Evolutionary conservation across 1,140 invertebrate genomes (phyloP), one percentile per base, ranked within the genome.

Genomic region (Aphidius ervi): DNA sequence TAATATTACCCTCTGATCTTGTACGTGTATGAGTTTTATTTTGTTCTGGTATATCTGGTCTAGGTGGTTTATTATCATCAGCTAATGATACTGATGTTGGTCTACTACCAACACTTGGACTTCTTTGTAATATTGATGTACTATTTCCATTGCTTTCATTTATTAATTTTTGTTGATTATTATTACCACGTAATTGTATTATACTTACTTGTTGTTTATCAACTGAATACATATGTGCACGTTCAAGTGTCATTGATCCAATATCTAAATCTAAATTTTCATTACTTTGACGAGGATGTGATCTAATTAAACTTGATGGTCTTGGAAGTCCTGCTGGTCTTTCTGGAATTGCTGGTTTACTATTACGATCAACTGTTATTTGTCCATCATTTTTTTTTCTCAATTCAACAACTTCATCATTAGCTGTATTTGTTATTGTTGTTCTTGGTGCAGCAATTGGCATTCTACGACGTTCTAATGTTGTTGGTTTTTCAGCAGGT

Each of bases 291-390:
- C 76, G 75, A 7, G 70, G 68, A 23, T 73, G 75, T 45, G 72
- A 75, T 39, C 75, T 72, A 31, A 79, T 73, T 65, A 86, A 82
- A 71, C 83, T 84, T 5, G 82, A 81, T 16, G 86, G 85, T 59
- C 86, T 80, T 53, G 74, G 66, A 45, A 89, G 75, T 41, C 83
- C 83, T n/a, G 85, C 83, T 5, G 88, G 88, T 57, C 88, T 79
- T 68, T 88, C 87, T 9, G 88, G 88, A 50, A 90, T 83, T 5
- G 85, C 85, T 6, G 88, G 88, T 74, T 89, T 89, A 69, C 79
- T 76, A 31, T 71, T 72, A 59, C 72, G 72, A 3, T 80, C 77
- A 4, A 60, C 53, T 0, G 63, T 43, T 9, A 37, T 54, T 42
- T 45, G 50, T 52, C 40, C 20, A 7, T 78, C 78, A 8, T 63